A percentile compares a stretch with the other conserved stretches of the same genome.
Evolutionary conservation across 2,888 invertebrate species (phyloP).

Genomic region (Luperina nickerlii): DNA sequence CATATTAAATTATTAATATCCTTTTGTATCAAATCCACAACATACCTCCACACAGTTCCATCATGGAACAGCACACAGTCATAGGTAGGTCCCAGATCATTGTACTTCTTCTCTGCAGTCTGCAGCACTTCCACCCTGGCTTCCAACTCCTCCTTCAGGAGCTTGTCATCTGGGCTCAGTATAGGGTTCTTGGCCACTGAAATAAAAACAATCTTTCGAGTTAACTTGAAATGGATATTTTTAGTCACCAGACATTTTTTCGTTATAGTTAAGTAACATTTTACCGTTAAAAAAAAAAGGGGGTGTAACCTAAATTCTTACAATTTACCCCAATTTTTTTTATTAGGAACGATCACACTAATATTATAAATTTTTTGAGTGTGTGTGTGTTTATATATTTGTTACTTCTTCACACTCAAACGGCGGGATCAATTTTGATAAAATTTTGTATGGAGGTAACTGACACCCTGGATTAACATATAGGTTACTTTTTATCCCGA

Average conservation of each 20-base stretch:
- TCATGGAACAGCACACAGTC: slow-evolving; percentile 98
- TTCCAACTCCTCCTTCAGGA: slow-evolving; percentile 97
- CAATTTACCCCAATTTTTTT: not conserved
- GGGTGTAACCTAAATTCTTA: too few species aligned
- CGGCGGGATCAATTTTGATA: too few species aligned
- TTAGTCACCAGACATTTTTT: not conserved
- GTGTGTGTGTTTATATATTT: too few species aligned
- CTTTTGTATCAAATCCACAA: not conserved
- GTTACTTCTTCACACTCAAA: too few species aligned
- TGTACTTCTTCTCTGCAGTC: slow-evolving; percentile 96
- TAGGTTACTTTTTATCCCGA: too few species aligned
- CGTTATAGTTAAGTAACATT: not conserved
- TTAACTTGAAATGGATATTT: not conserved
- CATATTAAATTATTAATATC: too few species aligned
- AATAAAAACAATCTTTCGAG: slow-evolving; percentile 9
- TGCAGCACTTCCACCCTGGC: slow-evolving; percentile 95
- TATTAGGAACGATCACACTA: too few species aligned
- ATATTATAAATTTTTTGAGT: too few species aligned
- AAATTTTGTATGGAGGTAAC: too few species aligned
- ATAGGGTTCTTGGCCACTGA: slow-evolving; percentile 86
- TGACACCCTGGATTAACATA: too few species aligned
- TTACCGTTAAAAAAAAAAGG: too few species aligned
- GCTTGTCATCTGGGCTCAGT: slow-evolving; percentile 92
- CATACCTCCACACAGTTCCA: slow-evolving; percentile 96
- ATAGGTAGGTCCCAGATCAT: slow-evolving; percentile 96